Evolutionary conservation across 2,113 vertebrate genomes (phyloP).

Genomic region (Gymnogyps californianus): DNA sequence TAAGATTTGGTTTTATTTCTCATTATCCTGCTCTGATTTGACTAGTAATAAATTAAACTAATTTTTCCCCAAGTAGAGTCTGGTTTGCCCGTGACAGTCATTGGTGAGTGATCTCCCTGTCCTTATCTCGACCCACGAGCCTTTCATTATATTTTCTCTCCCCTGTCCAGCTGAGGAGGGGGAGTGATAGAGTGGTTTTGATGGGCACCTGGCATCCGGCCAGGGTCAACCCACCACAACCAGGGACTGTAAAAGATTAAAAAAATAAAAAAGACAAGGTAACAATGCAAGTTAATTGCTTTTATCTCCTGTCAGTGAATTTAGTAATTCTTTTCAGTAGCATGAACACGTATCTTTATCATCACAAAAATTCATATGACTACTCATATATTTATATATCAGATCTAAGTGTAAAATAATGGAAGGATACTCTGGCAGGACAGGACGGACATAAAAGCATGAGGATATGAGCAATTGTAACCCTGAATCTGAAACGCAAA

Average conservation of each 20-base stretch:
- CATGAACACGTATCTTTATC: not conserved
- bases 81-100: no score
- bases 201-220: no score
- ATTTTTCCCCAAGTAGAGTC: no score
- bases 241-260: not conserved
- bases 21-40: no score
- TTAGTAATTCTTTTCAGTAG: not conserved
- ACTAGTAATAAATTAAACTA: no score
- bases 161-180: no score
- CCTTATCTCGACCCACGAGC: no score
- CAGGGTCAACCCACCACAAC: no score
- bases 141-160: no score
- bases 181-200: no score
- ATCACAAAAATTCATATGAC: not conserved
- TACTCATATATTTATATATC: not conserved
- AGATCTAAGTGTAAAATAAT: not conserved
- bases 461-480: not conserved
- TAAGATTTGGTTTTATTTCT: no score
- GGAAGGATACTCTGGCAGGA: not conserved
- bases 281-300: not conserved
- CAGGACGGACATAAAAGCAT: not conserved
- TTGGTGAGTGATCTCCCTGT: no score
- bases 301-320: not conserved
- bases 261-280: not conserved
- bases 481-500: not conserved